Base-by-base conservation (phyloP, 2,113 vertebrate species). In the Syngnathus typhle region DNA sequence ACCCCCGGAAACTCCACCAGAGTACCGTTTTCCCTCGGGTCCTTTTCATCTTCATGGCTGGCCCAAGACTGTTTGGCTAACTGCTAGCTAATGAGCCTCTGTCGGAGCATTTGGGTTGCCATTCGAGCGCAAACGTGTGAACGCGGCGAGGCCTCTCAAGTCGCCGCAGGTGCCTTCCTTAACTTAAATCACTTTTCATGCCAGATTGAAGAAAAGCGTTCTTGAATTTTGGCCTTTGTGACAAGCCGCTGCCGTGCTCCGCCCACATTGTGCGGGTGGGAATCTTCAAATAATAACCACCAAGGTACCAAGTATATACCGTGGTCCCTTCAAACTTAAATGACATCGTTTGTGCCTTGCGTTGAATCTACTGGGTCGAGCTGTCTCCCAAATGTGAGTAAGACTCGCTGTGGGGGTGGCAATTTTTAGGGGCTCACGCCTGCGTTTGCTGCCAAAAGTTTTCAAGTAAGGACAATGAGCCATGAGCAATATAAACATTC, bases 41-140 rank as follows among this genome's bases (percentile, higher is more conserved):
- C 67, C 81, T 82, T 88, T 62, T 87, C 72, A 84, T 85, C 78
- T 77, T 77, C 72, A 73, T 79, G 69, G 63, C 69, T 41, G 54
- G 51, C 70, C 66, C 70, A 72, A 84, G 76, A 76, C 67, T 56
- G 68, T 67, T 77, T 58, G 12, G 75, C 77, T 76, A 80, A 82
- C 78, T 61, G 67, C 59, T 58, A 56, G 77, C 85, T 87, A 88
- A 89, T 88, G 78, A 74, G 69, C 68, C 73, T 78, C 78, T 82
- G 84, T 70, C 78, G 6, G 85, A 75, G 74, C 71, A 65, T 82
- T 86, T 85, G 46, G 32, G 43, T 54, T 43, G 52, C 67, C 74
- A 74, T 67, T 27, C 18, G 71, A 75, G 41, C 61, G 5, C 37
- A 12, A 61, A 61, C 16, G 39, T 44, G 60, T 62, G 60, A 44